A percentile compares a stretch with the other conserved stretches of the same genome.
Conservation (phyloP, 2,797 vertebrate species). For the Nyctibius grandis region DNA sequence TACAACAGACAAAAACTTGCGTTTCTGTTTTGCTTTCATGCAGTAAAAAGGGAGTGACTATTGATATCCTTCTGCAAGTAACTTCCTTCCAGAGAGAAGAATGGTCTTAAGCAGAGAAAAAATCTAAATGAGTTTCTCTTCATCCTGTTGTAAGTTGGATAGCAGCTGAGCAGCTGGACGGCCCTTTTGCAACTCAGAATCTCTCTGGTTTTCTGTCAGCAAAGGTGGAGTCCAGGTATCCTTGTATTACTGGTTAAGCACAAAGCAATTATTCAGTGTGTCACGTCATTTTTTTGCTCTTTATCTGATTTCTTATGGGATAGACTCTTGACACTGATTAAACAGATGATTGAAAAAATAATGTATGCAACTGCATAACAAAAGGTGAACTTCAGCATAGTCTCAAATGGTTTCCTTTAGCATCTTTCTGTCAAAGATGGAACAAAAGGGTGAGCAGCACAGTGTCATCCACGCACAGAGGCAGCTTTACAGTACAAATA, state of each 20-base stretch:
- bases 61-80: neutral
- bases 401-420: neutral
- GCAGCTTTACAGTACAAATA: neutral
- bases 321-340: neutral
- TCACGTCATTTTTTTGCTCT: neutral
- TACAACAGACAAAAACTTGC: neutral
- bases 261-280: neutral
- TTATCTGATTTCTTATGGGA: neutral
- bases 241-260: neutral
- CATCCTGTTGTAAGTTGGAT: neutral
- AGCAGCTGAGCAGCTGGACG: neutral
- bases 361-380: neutral
- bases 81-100: neutral
- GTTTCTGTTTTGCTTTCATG: neutral
- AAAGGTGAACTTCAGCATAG: neutral
- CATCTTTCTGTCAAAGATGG: neutral
- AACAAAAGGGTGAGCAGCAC: neutral
- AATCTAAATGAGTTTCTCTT: neutral
- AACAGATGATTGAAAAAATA: neutral
- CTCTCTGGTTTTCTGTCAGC: neutral
- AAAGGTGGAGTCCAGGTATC: neutral
- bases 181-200: neutral
- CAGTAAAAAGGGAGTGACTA: neutral
- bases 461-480: accelerated
- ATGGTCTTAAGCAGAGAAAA: neutral